These are phyloP conservation scores for Odontesthes bonariensis DNA, from an alignment of 2,113 vertebrate genomes.

Conservation along the genomic window DNA sequence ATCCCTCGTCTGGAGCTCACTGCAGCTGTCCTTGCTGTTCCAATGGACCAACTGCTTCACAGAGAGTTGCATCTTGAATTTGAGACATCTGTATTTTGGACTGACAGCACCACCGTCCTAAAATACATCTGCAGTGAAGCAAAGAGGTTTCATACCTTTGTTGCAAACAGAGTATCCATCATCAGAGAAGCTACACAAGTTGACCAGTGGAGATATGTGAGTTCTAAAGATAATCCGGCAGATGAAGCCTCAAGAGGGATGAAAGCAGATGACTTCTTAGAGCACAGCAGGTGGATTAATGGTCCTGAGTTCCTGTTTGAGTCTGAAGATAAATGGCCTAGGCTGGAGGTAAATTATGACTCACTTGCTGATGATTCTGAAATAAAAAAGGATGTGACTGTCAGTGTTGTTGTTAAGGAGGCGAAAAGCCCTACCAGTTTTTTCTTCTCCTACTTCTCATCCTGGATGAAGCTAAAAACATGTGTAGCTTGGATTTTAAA, in stretches of 20 bases:
- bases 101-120: background rate
- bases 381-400: background rate
- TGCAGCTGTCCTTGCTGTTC: no score
- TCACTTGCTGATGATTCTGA: background rate
- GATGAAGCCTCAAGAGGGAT: background rate
- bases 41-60: background rate
- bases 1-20: no score
- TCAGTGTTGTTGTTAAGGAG: background rate
- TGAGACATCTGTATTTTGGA: background rate
- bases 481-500: background rate
- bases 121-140: background rate
- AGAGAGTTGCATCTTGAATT: background rate
- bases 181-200: background rate
- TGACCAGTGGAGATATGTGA: background rate
- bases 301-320: background rate
- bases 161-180: background rate
- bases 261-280: background rate
- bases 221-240: background rate
- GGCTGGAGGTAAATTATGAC: background rate
- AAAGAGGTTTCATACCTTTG: conserved; percentile 1
- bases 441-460: background rate
- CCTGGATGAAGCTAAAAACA: background rate
- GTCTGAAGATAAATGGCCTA: background rate
- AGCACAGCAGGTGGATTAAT: background rate
- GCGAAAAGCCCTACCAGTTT: no score